Conservation (phyloP, 2,797 vertebrate species). For the Myotis myotis region DNA sequence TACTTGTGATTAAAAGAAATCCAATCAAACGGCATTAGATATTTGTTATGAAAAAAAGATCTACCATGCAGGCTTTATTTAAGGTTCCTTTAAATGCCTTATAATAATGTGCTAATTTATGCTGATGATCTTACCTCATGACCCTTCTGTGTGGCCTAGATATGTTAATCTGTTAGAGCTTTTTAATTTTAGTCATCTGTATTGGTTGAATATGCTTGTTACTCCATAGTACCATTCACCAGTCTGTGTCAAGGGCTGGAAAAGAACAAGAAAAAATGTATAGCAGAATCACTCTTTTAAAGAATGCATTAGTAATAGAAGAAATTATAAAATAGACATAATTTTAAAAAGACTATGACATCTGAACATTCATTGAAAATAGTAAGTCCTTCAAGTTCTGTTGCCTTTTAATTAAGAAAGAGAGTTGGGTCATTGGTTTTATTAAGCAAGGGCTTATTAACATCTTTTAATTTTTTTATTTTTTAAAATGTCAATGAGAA, state of each 20-base stretch:
- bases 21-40: slow-evolving; percentile 33
- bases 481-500: slow-evolving; percentile 29
- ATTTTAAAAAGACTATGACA: slow-evolving; percentile 67
- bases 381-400: slow-evolving; percentile 53
- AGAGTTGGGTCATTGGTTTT: slow-evolving; percentile 65
- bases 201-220: slow-evolving; percentile 52
- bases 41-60: slow-evolving; percentile 40
- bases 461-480: slow-evolving; percentile 47
- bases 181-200: slow-evolving; percentile 62
- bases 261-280: slow-evolving; percentile 69
- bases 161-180: slow-evolving; percentile 60
- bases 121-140: slow-evolving; percentile 58
- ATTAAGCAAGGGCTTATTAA: slow-evolving; percentile 60
- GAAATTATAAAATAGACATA: slow-evolving; percentile 68
- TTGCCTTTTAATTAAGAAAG: slow-evolving; percentile 72
- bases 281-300: slow-evolving; percentile 63
- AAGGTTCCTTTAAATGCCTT: slow-evolving; percentile 17
- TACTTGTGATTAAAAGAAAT: slow-evolving; percentile 49
- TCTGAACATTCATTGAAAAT: slow-evolving; percentile 60
- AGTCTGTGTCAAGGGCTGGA: slow-evolving; percentile 49
- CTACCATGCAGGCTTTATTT: slow-evolving; percentile 37
- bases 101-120: slow-evolving; percentile 69
- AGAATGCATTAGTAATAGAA: slow-evolving; percentile 63
- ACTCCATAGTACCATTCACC: not conserved
- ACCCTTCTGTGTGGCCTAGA: slow-evolving; percentile 68